These are phyloP conservation scores for Tribolium madens DNA, from an alignment of 1,140 invertebrate genomes.

Conservation along the genomic window DNA sequence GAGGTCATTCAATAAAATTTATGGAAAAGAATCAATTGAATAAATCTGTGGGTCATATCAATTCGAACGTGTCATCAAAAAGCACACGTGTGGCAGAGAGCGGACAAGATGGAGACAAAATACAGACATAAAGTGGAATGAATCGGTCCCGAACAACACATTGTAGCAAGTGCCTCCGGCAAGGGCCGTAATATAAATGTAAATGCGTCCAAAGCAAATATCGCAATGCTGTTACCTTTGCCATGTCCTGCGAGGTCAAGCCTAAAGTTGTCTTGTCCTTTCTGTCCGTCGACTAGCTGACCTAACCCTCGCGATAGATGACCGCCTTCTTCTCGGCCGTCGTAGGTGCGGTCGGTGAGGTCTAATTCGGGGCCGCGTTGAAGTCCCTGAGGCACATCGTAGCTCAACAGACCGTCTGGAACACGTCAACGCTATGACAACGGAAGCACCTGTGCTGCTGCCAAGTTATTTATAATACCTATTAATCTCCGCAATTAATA, in stretches of 20 bases:
- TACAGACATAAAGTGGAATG: constrained; percentile 53
- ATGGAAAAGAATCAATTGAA: constrained; percentile 36
- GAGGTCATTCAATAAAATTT: constrained; percentile 17
- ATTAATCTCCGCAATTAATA: constrained; percentile 52
- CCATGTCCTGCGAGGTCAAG: constrained; percentile 76
- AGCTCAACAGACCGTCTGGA: constrained; percentile 83
- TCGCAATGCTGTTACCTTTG: constrained; percentile 71
- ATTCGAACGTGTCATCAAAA: constrained; percentile 35
- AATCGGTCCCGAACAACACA: constrained; percentile 53
- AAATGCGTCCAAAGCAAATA: constrained; percentile 52
- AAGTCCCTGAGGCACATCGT: constrained; percentile 86
- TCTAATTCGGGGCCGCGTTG: constrained; percentile 77
- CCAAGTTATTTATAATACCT: constrained; percentile 48
- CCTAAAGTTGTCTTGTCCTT: constrained; percentile 84
- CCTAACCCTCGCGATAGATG: constrained; percentile 86
- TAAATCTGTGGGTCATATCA: constrained; percentile 29
- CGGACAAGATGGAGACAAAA: constrained; percentile 53
- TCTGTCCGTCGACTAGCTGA: constrained; percentile 89
- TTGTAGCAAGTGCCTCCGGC: constrained; percentile 50
- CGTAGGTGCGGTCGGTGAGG: constrained; percentile 84
- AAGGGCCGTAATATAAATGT: constrained; percentile 58
- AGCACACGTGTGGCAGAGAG: constrained; percentile 27
- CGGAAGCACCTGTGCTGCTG: constrained; percentile 40
- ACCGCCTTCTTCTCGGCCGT: constrained; percentile 77
- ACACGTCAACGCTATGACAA: constrained; percentile 29